Percentiles rank a stretch among this genome's conserved stretches.
phyloP scores from a whole-genome alignment of 2,888 invertebrate species.

The Tachina grossa region DNA sequence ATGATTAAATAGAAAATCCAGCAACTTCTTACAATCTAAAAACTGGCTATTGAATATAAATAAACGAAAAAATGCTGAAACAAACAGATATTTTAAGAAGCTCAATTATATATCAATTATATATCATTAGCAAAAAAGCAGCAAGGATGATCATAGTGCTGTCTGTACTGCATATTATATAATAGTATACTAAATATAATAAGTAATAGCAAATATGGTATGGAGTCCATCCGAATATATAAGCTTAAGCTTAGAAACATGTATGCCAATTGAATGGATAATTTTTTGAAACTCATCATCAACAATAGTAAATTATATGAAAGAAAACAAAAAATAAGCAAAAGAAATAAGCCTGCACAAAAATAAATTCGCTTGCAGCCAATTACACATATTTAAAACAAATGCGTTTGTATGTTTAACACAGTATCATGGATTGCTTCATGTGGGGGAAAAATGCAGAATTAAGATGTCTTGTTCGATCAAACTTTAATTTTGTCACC shows the following conservation, averaged over 20 bases:
- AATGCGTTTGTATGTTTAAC: constrained; percentile 17
- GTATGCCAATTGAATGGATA: constrained; percentile 35
- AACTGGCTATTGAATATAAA: constrained; percentile 16
- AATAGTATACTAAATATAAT: constrained; percentile 26
- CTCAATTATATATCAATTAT: constrained; percentile 67
- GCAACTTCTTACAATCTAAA: constrained; percentile 45
- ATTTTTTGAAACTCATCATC: constrained; percentile 41
- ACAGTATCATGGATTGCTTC: background rate
- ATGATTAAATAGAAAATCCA: constrained; percentile 48
- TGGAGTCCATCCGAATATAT: constrained; percentile 14
- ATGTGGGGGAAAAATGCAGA: background rate
- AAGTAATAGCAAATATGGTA: constrained; percentile 13
- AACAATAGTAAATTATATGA: constrained; percentile 34
- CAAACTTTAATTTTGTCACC: too few relatives aligned
- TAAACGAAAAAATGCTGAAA: constrained; percentile 24
- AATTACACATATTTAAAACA: background rate
- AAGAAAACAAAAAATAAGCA: constrained; percentile 1
- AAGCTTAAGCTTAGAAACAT: constrained; percentile 30
- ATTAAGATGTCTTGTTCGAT: too few relatives aligned
- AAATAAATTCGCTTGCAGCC: constrained; percentile 21
- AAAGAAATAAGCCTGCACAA: constrained; percentile 19
- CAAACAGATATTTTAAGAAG: constrained; percentile 60
- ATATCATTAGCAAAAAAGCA: constrained; percentile 47
- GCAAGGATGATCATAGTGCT: constrained; percentile 8
- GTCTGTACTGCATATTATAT: constrained; percentile 14